A percentile compares a stretch with the other conserved stretches of the same genome.
Evolutionary conservation across 2,888 invertebrate species (phyloP).

Genomic region (Polyommatus iphigenia): DNA sequence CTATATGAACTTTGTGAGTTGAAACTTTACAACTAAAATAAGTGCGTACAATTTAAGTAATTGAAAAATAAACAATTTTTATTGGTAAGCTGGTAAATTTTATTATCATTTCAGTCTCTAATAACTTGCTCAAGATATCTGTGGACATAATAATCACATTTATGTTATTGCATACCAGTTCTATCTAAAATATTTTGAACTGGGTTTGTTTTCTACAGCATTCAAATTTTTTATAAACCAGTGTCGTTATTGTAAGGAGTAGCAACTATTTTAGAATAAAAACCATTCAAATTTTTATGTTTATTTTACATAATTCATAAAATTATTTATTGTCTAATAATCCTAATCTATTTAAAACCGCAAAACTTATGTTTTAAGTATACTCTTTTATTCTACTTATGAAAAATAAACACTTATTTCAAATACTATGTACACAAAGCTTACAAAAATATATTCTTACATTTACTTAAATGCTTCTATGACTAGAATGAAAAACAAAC

Average conservation of each 20-base stretch:
- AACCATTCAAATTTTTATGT: slow-evolving; percentile 25
- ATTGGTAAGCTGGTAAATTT: neutral
- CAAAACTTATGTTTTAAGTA: neutral
- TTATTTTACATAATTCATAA: slow-evolving; percentile 21
- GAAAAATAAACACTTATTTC: neutral
- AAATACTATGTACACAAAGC: slow-evolving; percentile 9
- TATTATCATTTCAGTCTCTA: neutral
- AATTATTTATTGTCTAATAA: slow-evolving; percentile 20
- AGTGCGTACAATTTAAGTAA: neutral
- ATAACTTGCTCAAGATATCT: no score
- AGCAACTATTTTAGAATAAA: slow-evolving; percentile 13
- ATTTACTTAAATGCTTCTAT: neutral
- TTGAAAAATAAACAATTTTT: neutral
- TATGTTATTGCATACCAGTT: no score
- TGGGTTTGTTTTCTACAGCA: no score
- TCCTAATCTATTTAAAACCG: slow-evolving; percentile 26
- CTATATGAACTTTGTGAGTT: neutral
- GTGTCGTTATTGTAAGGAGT: neutral
- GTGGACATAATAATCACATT: no score
- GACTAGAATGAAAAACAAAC: neutral
- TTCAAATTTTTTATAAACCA: no score
- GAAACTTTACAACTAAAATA: neutral
- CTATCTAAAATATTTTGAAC: no score
- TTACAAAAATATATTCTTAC: slow-evolving; percentile 7
- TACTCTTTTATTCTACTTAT: neutral